Evolutionary conservation across 2,113 vertebrate genomes (phyloP).

Genomic region (Hypomesus transpacificus): DNA sequence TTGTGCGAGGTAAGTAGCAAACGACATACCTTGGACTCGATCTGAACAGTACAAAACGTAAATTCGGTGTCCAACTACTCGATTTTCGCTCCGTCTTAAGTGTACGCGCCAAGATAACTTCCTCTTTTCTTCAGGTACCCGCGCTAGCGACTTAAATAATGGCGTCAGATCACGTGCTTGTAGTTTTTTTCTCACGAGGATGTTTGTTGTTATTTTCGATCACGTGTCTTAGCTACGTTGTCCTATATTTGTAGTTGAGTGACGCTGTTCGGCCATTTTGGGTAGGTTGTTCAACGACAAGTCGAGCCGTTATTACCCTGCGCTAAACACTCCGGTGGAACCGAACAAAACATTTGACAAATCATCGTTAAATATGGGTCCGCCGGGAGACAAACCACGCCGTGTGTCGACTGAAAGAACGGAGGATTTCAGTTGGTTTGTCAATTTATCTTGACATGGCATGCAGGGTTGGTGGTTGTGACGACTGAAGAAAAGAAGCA

Average conservation of each 20-base stretch:
- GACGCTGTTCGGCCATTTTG: constrained; percentile 75
- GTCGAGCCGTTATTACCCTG: constrained; percentile 52
- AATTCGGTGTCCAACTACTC: neutral
- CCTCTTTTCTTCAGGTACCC: neutral
- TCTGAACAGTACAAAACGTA: neutral
- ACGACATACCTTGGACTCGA: too few relatives aligned
- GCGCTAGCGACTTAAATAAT: neutral
- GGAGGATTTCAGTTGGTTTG: constrained; percentile 85
- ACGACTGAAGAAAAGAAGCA: constrained; percentile 70
- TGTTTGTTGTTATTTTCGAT: neutral
- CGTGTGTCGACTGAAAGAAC: constrained; percentile 81
- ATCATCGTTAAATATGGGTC: constrained; percentile 73
- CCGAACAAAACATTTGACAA: constrained; percentile 58
- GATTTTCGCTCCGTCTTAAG: neutral
- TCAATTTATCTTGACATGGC: constrained; percentile 99
- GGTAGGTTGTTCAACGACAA: constrained; percentile 57
- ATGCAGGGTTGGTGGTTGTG: constrained; percentile 73
- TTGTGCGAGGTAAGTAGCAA: too few relatives aligned
- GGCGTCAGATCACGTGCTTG: neutral
- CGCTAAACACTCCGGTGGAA: constrained; percentile 41
- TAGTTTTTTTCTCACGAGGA: neutral
- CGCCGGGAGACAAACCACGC: constrained; percentile 82
- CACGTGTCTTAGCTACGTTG: neutral
- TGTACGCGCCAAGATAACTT: neutral
- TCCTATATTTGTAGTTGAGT: constrained; percentile 57